A percentile compares a stretch with the other conserved stretches of the same genome.
These are phyloP conservation scores for honey bee (Apis mellifera) DNA, from an alignment of 1,140 invertebrate genomes.

Conservation along the genomic window DNA sequence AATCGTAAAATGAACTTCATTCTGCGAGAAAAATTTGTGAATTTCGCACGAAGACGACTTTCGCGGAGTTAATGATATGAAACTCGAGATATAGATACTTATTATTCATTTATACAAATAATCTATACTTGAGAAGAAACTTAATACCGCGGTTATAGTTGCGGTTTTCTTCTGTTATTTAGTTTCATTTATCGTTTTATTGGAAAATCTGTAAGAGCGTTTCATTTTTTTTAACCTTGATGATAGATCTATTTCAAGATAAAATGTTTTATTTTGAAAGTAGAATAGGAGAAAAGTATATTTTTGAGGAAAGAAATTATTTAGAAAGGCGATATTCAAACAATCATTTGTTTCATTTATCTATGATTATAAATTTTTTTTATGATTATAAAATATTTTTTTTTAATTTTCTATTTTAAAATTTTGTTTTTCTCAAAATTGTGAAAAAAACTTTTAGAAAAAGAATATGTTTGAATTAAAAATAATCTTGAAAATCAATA, in stretches of 20 bases:
- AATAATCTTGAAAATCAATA: no score
- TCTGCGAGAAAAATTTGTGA: background rate
- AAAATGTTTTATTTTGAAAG: no score
- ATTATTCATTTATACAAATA: background rate
- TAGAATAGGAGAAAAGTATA: background rate
- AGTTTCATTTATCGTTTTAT: background rate
- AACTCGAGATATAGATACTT: background rate
- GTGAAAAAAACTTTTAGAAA: no score
- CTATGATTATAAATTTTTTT: no score
- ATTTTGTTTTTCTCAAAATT: no score
- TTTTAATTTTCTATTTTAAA: no score
- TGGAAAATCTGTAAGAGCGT: background rate
- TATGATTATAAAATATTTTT: no score
- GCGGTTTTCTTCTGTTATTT: background rate
- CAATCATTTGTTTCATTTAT: no score
- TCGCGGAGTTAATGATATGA: slow-evolving; percentile 36
- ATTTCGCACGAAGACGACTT: slow-evolving; percentile 2
- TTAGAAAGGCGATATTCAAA: no score
- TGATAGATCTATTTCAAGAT: background rate
- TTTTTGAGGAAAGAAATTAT: background rate
- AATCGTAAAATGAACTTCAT: background rate
- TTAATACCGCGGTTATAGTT: slow-evolving; percentile 24
- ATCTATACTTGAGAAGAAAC: background rate
- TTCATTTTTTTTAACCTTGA: background rate
- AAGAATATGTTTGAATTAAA: no score